Base-by-base conservation (phyloP, 2,113 vertebrate species). In the Rhineura floridana region DNA sequence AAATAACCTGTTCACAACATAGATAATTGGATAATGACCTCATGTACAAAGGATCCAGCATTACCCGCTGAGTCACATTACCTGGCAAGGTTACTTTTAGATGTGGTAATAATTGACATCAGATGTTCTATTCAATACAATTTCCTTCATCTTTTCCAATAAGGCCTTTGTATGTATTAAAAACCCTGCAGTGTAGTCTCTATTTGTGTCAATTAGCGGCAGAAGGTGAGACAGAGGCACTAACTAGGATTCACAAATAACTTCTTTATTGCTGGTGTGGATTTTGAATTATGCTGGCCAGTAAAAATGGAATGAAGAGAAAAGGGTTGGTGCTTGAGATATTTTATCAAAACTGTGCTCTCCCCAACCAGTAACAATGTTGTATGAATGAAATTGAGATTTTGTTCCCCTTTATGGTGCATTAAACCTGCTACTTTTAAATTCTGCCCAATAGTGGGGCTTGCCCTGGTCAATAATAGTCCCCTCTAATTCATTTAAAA, bases 11-110 rank as follows among this genome's bases (percentile, higher is more conserved):
- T 82, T 75, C 42, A 63, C 44, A 67, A 67, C 87, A 77, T 76
- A 72, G 72, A 77, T 83, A 83, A 88, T 77, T 76, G 46, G 70
- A 52, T 83, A 88, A 83, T 88, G 87, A 83, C 36, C 72, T 88
- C 59, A 77, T 88, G 44, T 77, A 52, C 65, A 76, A 88, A 83
- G 59, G 87, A 88, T 88, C n/a, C 36, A 50, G 1, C n/a, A 33
- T 67, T 88, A 50, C 81, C 81, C 42, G n/a, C 81, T 83, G 81
- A 88, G 81, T 88, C 87, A 77, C 83, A 67, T 88, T 88, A 83
- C 81, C 87, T 83, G 81, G 72, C 44, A 77, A 28, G 28, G 62
- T 72, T 76, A 52, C 80, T 77, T 88, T 52, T 77, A 44, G 55
- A 78, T 78, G 30, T 6, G 46, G 62, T 52, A 88, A 83, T 88